Evolutionary conservation across 2,888 invertebrate species (phyloP), one percentile per base, ranked within the genome.

Genomic region (Lycophotia porphyrea): DNA sequence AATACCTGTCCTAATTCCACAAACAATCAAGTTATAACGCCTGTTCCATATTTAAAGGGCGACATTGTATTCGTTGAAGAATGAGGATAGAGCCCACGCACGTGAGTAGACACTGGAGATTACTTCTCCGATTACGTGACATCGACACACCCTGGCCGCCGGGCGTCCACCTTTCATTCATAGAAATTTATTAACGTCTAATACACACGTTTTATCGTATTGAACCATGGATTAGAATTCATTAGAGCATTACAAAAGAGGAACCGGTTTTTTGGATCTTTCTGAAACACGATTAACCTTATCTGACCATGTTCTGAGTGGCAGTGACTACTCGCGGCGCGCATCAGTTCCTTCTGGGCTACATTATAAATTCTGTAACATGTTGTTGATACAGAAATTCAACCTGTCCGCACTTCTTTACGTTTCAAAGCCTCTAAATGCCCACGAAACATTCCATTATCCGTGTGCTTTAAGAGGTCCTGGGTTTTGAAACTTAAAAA

Each of bases 41-140:
- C 88, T 90, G 88, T 90, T 91, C 84, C 88, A 92, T 92, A 92
- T 92, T 92, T 88, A 91, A 91, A 91, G 87, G 90, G 89, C 81
- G 84, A 90, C 88, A 93, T 94, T 94, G 93, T 93, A 90, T 92
- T 91, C 90, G 84, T 84, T 89, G 85, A 89, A 90, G 89, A 91
- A 89, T 88, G 88, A 84, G 71, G 60, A 74, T 82, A 82, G 87
- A 88, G 84, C 93, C 92, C 91, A 93, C 92, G 94, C 93, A 93
- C 95, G 94, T 95, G 95, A 94, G 92, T 89, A 91, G 92, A 95
- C 95, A 94, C 86, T 90, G 90, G 91, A 93, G 94, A 95, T 96
- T 95, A 94, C 89, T 92, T 91, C 92, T 90, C 91, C 88, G 93
- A 93, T 94, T 93, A 95, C 95, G 95, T 95, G 95, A 94, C 93